These are phyloP conservation scores for Phenganax marumi DNA, from an alignment of 92 coral and sea anemone species.

Conservation along the genomic window DNA sequence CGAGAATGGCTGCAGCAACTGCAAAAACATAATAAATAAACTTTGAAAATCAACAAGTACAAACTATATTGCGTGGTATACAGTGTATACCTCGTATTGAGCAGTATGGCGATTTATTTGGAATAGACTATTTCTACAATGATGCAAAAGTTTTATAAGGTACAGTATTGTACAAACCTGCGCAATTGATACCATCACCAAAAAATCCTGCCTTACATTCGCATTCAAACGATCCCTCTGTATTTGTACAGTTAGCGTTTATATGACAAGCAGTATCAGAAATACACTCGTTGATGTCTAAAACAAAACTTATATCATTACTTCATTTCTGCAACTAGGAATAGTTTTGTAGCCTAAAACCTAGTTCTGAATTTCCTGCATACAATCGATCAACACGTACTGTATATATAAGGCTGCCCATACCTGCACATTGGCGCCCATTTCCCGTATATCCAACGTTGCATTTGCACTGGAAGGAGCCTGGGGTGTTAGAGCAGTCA, in stretches of 20 bases:
- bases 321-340: too few relatives aligned
- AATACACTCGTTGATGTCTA: conserved; percentile 35
- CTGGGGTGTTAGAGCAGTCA: conserved; percentile 57
- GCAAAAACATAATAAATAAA: too few relatives aligned
- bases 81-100: too few relatives aligned
- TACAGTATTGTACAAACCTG: conserved; percentile 50
- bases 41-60: too few relatives aligned
- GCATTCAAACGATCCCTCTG: conserved; percentile 62
- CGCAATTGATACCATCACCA: conserved; percentile 62
- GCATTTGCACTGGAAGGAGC: conserved; percentile 64
- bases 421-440: conserved; percentile 60
- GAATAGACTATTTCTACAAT: too few relatives aligned
- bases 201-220: conserved; percentile 53
- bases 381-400: too few relatives aligned
- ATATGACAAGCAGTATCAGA: background rate
- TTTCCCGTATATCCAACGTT: conserved; percentile 65
- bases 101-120: too few relatives aligned
- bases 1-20: too few relatives aligned
- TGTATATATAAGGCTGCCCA: background rate
- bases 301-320: background rate
- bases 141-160: background rate
- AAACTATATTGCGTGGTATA: background rate
- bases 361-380: too few relatives aligned
- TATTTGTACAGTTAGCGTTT: conserved; percentile 65
- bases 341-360: too few relatives aligned